Conservation (phyloP, 2,888 invertebrate species). For the Iphiclides podalirius region DNA sequence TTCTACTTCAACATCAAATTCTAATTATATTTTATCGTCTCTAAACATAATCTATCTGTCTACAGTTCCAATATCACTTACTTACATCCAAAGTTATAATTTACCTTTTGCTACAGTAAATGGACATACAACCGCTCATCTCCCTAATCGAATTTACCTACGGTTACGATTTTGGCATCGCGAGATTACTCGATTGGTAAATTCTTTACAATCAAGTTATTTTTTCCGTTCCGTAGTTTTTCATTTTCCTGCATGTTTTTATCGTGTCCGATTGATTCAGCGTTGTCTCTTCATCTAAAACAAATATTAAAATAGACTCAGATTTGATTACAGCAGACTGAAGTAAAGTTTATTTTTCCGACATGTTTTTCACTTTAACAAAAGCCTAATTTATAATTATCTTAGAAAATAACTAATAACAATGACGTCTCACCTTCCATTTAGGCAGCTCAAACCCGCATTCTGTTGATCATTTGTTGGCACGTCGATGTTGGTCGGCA, state of each 20-base stretch:
- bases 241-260: conserved; percentile 33
- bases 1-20: conserved; percentile 56
- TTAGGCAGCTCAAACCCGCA: conserved; percentile 83
- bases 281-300: conserved; percentile 67
- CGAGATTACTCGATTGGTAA: conserved; percentile 45
- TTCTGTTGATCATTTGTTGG: conserved; percentile 79
- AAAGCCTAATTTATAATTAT: no score
- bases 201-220: conserved; percentile 20
- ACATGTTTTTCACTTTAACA: no score
- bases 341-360: no score
- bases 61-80: conserved; percentile 37
- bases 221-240: conserved; percentile 4
- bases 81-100: conserved; percentile 43
- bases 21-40: conserved; percentile 29
- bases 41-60: conserved; percentile 25
- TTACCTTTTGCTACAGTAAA: conserved; percentile 65
- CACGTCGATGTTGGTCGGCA: conserved; percentile 81
- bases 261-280: conserved; percentile 38
- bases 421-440: conserved; percentile 86
- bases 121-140: conserved; percentile 71
- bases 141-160: conserved; percentile 58
- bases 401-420: no score
- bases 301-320: conserved; percentile 24
- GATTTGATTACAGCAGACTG: no score
- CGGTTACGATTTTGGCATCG: conserved; percentile 61